These are phyloP conservation scores for Rapana venosa DNA, from an alignment of 2,888 invertebrate species.

Conservation along the genomic window DNA sequence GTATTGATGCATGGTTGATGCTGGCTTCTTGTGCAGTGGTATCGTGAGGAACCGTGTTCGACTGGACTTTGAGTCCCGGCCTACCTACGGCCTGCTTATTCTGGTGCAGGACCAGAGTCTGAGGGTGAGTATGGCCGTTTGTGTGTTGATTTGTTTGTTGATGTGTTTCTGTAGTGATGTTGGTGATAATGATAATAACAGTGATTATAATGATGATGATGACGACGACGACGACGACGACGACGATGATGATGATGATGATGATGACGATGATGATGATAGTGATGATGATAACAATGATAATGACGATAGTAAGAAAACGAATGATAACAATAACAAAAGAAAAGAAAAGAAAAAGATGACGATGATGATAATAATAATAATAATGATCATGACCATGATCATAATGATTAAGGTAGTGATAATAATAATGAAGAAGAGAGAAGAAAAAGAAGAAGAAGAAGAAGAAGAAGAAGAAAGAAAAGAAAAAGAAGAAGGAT, in stretches of 20 bases:
- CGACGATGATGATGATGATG: background rate
- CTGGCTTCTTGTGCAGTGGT: constrained; percentile 44
- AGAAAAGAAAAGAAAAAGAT: too few species aligned
- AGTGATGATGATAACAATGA: background rate
- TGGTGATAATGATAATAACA: background rate
- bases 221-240: constrained; percentile 1
- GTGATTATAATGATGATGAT: constrained; percentile 1
- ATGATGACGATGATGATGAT: background rate
- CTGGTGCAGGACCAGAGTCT: constrained; percentile 50
- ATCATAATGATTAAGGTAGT: too few species aligned
- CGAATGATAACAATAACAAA: background rate
- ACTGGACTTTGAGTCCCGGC: constrained; percentile 89
- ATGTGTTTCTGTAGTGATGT: background rate
- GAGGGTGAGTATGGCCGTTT: constrained; percentile 39
- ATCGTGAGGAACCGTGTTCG: constrained; percentile 81
- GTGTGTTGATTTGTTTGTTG: background rate
- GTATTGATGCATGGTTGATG: too few species aligned
- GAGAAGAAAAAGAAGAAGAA: too few species aligned
- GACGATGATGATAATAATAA: background rate
- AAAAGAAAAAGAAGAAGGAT: too few species aligned
- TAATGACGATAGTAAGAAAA: background rate
- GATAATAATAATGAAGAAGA: too few species aligned
- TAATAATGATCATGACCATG: too few species aligned
- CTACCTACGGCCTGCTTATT: constrained; percentile 81
- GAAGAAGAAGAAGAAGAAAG: too few species aligned